Base-by-base conservation (phyloP, 37 sponge, comb jelly and placozoan genomes). In the Aphrocallistes beatrix region DNA sequence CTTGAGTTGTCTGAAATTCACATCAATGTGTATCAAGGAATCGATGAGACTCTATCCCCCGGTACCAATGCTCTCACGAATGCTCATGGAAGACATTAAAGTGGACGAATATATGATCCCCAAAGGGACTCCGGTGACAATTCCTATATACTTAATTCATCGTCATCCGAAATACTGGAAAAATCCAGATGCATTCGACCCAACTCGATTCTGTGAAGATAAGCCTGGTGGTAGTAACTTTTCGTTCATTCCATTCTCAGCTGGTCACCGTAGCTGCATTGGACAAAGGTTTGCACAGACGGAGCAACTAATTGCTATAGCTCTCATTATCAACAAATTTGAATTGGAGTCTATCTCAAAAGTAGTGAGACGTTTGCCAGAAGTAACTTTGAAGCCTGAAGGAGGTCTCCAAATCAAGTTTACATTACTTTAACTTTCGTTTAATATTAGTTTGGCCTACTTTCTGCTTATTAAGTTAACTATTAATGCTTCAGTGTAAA, bases 111-210 rank as follows among this genome's bases (percentile, higher is more conserved):
- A 82, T n/a, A 10, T 82, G 28, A 38, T 82, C 17, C 83, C 83
- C 3, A 38, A 82, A 82, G 83, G 83, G 8, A 38, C 37, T 28
- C 39, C 39, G 10, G 83, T 82, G 23, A 37, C 9, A 36, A 82
- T 82, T n/a, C 38, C 38, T 38, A 37, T 82, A 3, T 3, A 19
- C 23, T 23, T 38, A 30, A 6, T 82, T 21, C 83, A 82, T 37
- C 83, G 39, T 38, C 38, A 82, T 17, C 83, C 83, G 10, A 38
- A 82, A n/a, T 82, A 82, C 37, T 82, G 83, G 83, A 23, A 82
- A 3, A 38, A 82, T 82, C 83, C 83, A 38, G 39, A 38, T 23
- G 30, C 10, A 37, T 82, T 37, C 30, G 83, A 82, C 25, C 83
- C 83, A 25, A 38, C 83, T 1, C 10, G 83, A 82, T 82, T 82